A percentile compares a stretch with the other conserved stretches of the same genome.
Evolutionary conservation across 2,888 invertebrate species (phyloP).

Genomic region (Agelastica alni): DNA sequence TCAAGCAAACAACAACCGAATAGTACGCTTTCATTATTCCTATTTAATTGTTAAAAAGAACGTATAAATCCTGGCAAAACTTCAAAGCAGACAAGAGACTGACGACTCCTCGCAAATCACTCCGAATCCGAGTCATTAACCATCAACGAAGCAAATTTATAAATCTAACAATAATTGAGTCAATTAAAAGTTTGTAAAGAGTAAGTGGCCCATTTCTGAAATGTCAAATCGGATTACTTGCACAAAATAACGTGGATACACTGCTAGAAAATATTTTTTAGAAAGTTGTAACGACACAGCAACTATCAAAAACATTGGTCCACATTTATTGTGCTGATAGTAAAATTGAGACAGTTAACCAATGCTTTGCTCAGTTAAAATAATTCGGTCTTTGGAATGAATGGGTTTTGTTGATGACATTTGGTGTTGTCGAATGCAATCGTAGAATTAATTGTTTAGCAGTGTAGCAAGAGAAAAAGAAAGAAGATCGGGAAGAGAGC

Average conservation of each 20-base stretch:
- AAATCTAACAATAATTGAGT: constrained; percentile 20
- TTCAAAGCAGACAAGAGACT: background rate
- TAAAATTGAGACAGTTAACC: too few relatives aligned
- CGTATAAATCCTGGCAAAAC: too few relatives aligned
- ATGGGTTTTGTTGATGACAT: too few relatives aligned
- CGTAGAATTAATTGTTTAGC: too few relatives aligned
- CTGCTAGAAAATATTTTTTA: constrained; percentile 1
- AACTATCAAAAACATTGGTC: too few relatives aligned
- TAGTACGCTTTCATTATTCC: too few relatives aligned
- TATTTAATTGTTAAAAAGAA: too few relatives aligned
- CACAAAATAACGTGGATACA: constrained; percentile 9
- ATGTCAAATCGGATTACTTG: constrained; percentile 20
- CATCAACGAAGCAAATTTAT: constrained; percentile 16
- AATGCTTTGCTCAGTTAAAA: too few relatives aligned
- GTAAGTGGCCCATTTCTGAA: constrained; percentile 19
- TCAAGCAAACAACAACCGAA: too few relatives aligned
- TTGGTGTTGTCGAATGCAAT: too few relatives aligned
- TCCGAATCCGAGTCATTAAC: background rate
- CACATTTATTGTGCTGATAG: too few relatives aligned
- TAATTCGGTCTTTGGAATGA: too few relatives aligned
- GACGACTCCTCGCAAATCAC: background rate
- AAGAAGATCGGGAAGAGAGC: constrained; percentile 31
- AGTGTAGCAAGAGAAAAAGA: constrained; percentile 25
- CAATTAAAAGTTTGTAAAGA: constrained; percentile 6
- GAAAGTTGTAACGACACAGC: background rate